Evolutionary conservation across 2,797 vertebrate genomes (phyloP).

Genomic region (Erpetoichthys calabaricus): DNA sequence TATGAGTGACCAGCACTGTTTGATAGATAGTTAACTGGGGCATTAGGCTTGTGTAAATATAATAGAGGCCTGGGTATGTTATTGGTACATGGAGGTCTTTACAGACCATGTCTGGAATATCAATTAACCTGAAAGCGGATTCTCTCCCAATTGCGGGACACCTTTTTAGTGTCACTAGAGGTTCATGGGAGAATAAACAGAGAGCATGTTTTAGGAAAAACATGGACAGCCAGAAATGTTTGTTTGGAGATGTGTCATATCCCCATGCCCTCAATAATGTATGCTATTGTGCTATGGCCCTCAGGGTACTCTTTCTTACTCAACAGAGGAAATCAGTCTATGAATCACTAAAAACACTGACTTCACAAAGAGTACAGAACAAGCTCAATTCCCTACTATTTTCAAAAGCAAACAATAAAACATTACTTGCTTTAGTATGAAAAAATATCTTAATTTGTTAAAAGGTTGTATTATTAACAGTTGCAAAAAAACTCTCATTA

Average conservation of each 20-base stretch:
- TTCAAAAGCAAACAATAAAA: no score
- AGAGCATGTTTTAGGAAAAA: slow-evolving; percentile 75
- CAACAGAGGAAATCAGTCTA: slow-evolving; percentile 25
- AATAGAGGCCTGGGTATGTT: slow-evolving; percentile 82
- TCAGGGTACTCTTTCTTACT: slow-evolving; percentile 31
- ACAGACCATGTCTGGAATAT: slow-evolving; percentile 88
- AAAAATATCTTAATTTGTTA: no score
- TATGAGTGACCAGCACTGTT: slow-evolving; percentile 57
- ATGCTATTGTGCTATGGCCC: slow-evolving; percentile 37
- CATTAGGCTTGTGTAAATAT: slow-evolving; percentile 71
- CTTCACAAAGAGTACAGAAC: no score
- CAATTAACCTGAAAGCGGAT: slow-evolving; percentile 77
- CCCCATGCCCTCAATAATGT: slow-evolving; percentile 54
- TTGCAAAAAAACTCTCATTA: no score
- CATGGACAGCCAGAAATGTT: slow-evolving; percentile 74
- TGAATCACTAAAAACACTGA: slow-evolving; percentile 37
- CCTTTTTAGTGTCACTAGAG: slow-evolving; percentile 66
- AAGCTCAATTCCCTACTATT: no score
- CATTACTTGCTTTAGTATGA: no score
- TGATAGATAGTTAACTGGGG: slow-evolving; percentile 67
- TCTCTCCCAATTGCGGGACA: slow-evolving; percentile 21
- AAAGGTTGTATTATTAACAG: no score
- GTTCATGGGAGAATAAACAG: slow-evolving; percentile 79
- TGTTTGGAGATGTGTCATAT: slow-evolving; percentile 75
- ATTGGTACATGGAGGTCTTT: slow-evolving; percentile 80